Evolutionary conservation across 2,113 vertebrate genomes (phyloP).

Genomic region (Bufo gargarizans): DNA sequence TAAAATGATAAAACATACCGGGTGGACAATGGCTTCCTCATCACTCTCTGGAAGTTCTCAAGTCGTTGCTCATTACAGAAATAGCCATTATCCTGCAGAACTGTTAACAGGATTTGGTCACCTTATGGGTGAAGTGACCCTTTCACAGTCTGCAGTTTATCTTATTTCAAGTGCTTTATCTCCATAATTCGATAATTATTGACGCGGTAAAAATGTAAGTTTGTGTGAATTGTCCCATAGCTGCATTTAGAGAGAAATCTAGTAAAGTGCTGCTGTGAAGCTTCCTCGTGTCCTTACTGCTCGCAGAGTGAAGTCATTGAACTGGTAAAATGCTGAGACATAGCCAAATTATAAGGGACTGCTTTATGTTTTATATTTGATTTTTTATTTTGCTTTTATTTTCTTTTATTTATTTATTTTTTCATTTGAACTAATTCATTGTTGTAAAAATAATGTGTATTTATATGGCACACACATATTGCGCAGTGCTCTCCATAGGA

Average conservation of each 20-base stretch:
- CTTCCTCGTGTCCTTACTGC: neutral
- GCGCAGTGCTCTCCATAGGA: neutral
- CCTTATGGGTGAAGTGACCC: constrained; percentile 24
- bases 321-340: neutral
- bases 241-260: constrained; percentile 3
- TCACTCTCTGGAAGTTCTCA: neutral
- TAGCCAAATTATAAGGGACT: constrained; percentile 51
- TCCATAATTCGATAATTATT: constrained; percentile 53
- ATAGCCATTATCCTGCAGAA: constrained; percentile 15
- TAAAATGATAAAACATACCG: neutral
- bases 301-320: neutral
- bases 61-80: constrained; percentile 14
- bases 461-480: neutral
- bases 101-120: constrained; percentile 50
- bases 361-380: neutral
- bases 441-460: no score
- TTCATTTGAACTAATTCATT: no score
- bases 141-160: constrained; percentile 16
- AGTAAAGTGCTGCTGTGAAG: constrained; percentile 16
- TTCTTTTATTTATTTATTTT: neutral
- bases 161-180: constrained; percentile 39
- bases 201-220: constrained; percentile 41
- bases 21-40: neutral
- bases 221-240: constrained; percentile 36
- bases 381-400: neutral